A percentile compares a stretch with the other conserved stretches of the same genome.
Evolutionary conservation across 2,888 invertebrate genomes (phyloP).

Genomic region (Linnaemya tessellans): DNA sequence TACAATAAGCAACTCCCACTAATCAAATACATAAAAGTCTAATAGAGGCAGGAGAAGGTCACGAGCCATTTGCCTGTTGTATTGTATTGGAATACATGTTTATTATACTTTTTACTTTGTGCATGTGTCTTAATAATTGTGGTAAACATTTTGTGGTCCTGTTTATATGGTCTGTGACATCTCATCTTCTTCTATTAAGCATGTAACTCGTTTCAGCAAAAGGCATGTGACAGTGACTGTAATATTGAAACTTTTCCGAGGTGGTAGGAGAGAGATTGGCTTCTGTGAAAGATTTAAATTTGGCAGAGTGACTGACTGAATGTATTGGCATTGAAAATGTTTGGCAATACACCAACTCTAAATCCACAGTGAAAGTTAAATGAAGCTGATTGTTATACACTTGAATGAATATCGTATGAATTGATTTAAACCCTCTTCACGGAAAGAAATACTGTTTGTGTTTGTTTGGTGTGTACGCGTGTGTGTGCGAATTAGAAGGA

Average conservation of each 20-base stretch:
- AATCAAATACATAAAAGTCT: conserved; percentile 64
- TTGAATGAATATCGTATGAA: conserved; percentile 62
- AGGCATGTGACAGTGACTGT: conserved; percentile 57
- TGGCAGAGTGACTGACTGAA: conserved; percentile 15
- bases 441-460: conserved; percentile 3
- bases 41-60: conserved; percentile 50
- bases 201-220: conserved; percentile 69
- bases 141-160: conserved; percentile 68
- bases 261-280: conserved; percentile 17
- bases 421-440: conserved; percentile 62
- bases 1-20: conserved; percentile 68
- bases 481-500: conserved; percentile 37
- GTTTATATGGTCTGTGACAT: conserved; percentile 61
- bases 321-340: conserved; percentile 36
- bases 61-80: conserved; percentile 61
- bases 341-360: conserved; percentile 42
- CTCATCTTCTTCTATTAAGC: conserved; percentile 61
- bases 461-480: conserved; percentile 30
- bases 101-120: neutral
- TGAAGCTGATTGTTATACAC: conserved; percentile 69
- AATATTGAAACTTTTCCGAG: conserved; percentile 49
- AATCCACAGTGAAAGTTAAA: conserved; percentile 67
- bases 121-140: conserved; percentile 18
- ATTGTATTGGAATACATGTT: conserved; percentile 8
- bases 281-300: conserved; percentile 5